phyloP scores from a whole-genome alignment of 1,140 invertebrate genomes.

The Lucilia sericata region DNA sequence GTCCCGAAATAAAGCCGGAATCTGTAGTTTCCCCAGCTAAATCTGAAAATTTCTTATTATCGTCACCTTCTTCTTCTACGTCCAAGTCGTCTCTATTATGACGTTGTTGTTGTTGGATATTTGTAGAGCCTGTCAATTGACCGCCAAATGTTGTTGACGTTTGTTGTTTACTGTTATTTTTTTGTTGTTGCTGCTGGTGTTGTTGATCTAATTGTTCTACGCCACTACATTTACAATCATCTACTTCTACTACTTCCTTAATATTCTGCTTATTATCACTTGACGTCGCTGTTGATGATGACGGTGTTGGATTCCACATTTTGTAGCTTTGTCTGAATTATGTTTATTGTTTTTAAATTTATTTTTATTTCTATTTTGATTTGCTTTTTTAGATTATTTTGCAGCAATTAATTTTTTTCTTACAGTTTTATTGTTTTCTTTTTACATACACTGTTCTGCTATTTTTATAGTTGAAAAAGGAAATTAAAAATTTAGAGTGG shows the following conservation, averaged over 20 bases:
- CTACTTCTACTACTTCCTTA: slow-evolving; percentile 54
- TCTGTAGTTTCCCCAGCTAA: slow-evolving; percentile 66
- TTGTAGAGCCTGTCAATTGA: slow-evolving; percentile 49
- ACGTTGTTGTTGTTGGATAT: slow-evolving; percentile 24
- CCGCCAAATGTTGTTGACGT: slow-evolving; percentile 56
- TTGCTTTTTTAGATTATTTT: too few relatives aligned
- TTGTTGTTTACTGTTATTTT: slow-evolving; percentile 52
- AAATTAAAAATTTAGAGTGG: not conserved
- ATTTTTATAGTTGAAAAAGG: not conserved
- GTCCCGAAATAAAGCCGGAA: slow-evolving; percentile 67
- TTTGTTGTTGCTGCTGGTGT: slow-evolving; percentile 55
- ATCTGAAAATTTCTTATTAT: slow-evolving; percentile 51
- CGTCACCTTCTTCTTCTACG: slow-evolving; percentile 40
- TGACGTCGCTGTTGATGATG: slow-evolving; percentile 61
- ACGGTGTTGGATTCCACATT: slow-evolving; percentile 65
- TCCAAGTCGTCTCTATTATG: too few relatives aligned
- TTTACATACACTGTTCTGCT: not conserved
- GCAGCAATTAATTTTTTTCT: not conserved
- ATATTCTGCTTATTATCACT: slow-evolving; percentile 55
- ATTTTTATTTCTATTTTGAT: slow-evolving; percentile 35
- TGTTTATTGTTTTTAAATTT: slow-evolving; percentile 52
- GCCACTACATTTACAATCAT: slow-evolving; percentile 54
- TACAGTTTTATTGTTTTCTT: slow-evolving; percentile 27
- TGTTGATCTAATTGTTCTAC: slow-evolving; percentile 55
- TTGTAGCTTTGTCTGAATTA: slow-evolving; percentile 57